These are phyloP conservation scores for Pempheris klunzingeri DNA, from an alignment of 2,797 vertebrate species.

Conservation along the genomic window DNA sequence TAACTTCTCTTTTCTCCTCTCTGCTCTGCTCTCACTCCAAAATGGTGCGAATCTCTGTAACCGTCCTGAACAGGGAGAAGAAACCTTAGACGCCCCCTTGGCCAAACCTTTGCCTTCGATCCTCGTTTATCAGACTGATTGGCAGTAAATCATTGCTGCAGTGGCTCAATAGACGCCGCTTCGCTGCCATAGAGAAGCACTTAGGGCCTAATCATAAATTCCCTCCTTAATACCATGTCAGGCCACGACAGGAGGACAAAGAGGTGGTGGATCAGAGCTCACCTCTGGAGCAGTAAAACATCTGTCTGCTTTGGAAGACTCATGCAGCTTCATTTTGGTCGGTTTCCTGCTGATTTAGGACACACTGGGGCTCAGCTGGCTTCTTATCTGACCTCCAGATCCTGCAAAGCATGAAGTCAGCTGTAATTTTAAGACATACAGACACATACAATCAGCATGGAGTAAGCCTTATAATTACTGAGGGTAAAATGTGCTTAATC, in stretches of 20 bases:
- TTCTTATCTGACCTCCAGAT: conserved; percentile 51
- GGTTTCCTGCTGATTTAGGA: conserved; percentile 52
- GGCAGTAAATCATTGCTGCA: conserved; percentile 63
- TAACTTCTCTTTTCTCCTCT: not conserved
- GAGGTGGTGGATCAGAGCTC: conserved; percentile 73
- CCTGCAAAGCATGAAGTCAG: conserved; percentile 46
- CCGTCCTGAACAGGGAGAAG: not conserved
- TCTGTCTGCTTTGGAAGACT: conserved; percentile 60
- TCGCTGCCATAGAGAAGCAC: conserved; percentile 68
- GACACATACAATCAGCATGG: not conserved
- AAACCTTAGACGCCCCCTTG: conserved; percentile 5
- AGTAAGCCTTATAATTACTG: not conserved
- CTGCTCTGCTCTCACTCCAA: not conserved
- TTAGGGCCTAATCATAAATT: conserved; percentile 77
- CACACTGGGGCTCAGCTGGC: conserved; percentile 28
- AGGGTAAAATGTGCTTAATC: not conserved
- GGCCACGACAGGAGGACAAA: conserved; percentile 76
- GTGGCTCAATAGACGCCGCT: conserved; percentile 64
- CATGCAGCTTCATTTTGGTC: conserved; percentile 48
- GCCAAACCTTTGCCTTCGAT: conserved; percentile 34
- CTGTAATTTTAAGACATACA: conserved; percentile 39
- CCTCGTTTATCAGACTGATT: conserved; percentile 51
- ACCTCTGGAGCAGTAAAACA: conserved; percentile 80
- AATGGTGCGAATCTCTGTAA: not conserved
- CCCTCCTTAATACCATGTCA: conserved; percentile 70